A percentile compares a stretch with the other conserved stretches of the same genome.
These are phyloP conservation scores for Dryomyza anilis DNA, from an alignment of 2,888 invertebrate genomes.

Conservation along the genomic window DNA sequence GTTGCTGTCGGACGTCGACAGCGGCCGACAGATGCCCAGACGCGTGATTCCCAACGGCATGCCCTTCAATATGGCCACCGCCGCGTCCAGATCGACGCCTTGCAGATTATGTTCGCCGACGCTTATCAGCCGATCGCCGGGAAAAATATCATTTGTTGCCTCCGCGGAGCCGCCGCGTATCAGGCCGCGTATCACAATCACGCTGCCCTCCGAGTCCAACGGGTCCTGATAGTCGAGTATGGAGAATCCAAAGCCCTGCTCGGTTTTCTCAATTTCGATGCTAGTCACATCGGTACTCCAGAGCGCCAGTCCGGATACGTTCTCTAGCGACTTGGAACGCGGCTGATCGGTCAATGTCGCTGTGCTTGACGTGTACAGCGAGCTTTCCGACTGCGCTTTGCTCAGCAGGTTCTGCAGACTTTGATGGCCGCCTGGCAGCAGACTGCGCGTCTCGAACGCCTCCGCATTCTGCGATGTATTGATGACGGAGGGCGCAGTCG, in stretches of 20 bases:
- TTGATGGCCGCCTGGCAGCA: constrained; percentile 85
- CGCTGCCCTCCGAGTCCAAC: constrained; percentile 90
- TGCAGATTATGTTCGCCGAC: constrained; percentile 91
- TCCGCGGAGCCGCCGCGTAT: constrained; percentile 99
- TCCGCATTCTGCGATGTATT: constrained; percentile 79
- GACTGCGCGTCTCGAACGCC: constrained; percentile 80
- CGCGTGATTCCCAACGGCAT: constrained; percentile 88
- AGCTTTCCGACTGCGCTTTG: constrained; percentile 95
- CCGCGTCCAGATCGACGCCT: constrained; percentile 91
- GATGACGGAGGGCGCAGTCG: constrained; percentile 69
- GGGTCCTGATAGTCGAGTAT: constrained; percentile 98
- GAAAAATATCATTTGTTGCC: constrained; percentile 89
- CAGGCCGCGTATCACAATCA: constrained; percentile 95
- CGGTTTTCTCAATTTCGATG: constrained; percentile 90
- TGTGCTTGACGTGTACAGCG: constrained; percentile 85
- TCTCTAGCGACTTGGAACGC: constrained; percentile 92
- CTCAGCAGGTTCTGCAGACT: constrained; percentile 81
- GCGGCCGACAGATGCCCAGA: constrained; percentile 88
- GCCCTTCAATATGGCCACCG: constrained; percentile 93
- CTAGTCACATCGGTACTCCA: constrained; percentile 95
- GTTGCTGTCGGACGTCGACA: constrained; percentile 61
- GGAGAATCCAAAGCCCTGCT: constrained; percentile 96
- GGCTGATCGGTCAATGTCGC: constrained; percentile 77
- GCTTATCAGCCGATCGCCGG: constrained; percentile 90
- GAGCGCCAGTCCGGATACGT: constrained; percentile 92